Evolutionary conservation across 2,113 vertebrate genomes (phyloP), one percentile per base, ranked within the genome.

Genomic region (Labeo catla): DNA sequence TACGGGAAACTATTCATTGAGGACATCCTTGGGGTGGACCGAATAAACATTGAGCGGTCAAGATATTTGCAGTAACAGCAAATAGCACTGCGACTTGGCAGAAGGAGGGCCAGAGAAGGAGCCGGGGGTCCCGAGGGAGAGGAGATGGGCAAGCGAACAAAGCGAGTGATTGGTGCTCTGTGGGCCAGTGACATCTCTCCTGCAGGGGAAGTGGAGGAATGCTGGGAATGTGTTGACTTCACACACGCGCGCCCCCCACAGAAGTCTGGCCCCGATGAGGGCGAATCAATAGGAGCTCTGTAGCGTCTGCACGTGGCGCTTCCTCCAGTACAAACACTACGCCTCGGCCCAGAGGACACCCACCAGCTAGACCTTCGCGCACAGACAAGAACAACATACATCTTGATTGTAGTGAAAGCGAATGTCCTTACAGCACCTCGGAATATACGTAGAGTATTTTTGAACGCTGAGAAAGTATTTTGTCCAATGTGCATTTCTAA

Each of bases 191-290:
- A 96, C 95, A 95, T 95, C 92, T 92, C 86, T 93, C 93, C 91
- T 93, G 93, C 93, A 95, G 91, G 65, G 94, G 93, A 95, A 97
- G 95, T 94, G 94, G 81, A 92, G 94, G 96, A 96, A 97, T 97
- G 94, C 39, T 21, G 89, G 89, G 97, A 97, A 98, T 97, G 93
- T 93, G 92, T 95, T 95, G 96, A 96, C 95, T 96, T 94, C 93
- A 95, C 94, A 93, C 57, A 91, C 92, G 88, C 73, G 65, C 92
- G 91, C 92, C 92, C 93, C 88, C 92, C 91, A 88, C 80, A 85
- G 77, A 86, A 89, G 94, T 90, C 89, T 92, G 91, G 95, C 93
- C 93, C 94, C 91, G 89, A 93, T 93, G 93, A 91, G 90, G 89
- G 72, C 45, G 92, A 93, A 93, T 95, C 94, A 95, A 95, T 94